Evolutionary conservation across 2,113 vertebrate species (phyloP).

Genomic region (Phylloscopus trochiloides): DNA sequence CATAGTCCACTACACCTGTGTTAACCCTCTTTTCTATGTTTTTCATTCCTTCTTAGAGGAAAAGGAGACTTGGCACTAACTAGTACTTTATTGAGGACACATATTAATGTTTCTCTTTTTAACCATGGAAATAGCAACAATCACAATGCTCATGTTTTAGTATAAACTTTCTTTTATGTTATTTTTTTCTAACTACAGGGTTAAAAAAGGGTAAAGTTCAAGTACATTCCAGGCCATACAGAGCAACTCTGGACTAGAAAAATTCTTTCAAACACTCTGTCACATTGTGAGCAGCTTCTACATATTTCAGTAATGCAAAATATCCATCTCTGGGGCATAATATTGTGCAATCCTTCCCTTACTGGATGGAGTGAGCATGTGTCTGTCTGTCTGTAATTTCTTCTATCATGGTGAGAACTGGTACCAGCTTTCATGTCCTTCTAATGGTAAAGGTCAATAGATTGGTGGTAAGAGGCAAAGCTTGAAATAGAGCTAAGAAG

Average conservation of each 20-base stretch:
- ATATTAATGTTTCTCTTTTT: neutral
- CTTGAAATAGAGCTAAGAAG: neutral
- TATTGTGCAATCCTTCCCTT: neutral
- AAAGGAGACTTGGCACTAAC: neutral
- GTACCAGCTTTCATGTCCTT: neutral
- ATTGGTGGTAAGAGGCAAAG: neutral
- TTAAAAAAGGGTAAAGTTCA: neutral
- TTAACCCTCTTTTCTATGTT: neutral
- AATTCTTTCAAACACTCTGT: neutral
- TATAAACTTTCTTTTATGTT: neutral
- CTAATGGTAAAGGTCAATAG: neutral
- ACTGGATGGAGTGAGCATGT: neutral
- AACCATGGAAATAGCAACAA: neutral
- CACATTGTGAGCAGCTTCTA: neutral
- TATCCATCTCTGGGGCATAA: neutral
- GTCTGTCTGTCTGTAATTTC: neutral
- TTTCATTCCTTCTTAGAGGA: neutral
- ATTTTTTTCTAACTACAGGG: neutral
- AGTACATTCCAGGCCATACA: neutral
- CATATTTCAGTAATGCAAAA: neutral
- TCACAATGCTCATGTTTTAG: neutral
- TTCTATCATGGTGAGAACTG: neutral
- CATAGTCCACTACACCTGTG: neutral
- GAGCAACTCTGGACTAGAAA: neutral
- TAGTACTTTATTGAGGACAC: neutral